Evolutionary conservation across 2,888 invertebrate species (phyloP).

Genomic region (Drosophila paramelanica): DNA sequence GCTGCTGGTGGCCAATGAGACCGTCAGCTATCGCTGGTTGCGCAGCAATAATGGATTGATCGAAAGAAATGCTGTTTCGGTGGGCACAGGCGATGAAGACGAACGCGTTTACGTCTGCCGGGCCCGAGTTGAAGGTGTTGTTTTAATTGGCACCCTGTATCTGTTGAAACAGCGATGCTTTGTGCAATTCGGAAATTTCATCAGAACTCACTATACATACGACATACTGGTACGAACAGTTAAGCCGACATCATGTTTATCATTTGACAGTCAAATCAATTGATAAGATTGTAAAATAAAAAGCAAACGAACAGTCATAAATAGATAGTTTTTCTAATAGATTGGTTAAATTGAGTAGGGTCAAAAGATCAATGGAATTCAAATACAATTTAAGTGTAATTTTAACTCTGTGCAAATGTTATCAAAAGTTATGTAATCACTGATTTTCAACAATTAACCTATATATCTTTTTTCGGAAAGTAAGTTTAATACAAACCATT

Average conservation of each 20-base stretch:
- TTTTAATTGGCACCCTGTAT: conserved; percentile 42
- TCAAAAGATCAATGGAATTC: neutral
- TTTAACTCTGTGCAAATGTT: too few relatives aligned
- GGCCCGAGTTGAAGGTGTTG: neutral
- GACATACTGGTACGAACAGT: conserved; percentile 40
- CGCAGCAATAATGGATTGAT: conserved; percentile 50
- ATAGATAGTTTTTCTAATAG: neutral
- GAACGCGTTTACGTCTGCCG: conserved; percentile 51
- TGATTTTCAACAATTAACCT: too few relatives aligned
- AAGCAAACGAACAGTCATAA: neutral
- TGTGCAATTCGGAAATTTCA: conserved; percentile 13
- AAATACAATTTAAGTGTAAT: neutral
- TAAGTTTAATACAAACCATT: neutral
- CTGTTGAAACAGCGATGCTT: conserved; percentile 14
- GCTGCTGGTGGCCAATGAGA: conserved; percentile 5
- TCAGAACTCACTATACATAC: conserved; percentile 11
- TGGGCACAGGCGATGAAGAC: conserved; percentile 39
- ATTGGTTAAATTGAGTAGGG: neutral
- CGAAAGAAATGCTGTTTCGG: conserved; percentile 41
- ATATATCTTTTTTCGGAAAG: too few relatives aligned
- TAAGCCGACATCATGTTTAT: neutral
- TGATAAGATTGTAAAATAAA: conserved; percentile 1
- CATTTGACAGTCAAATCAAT: neutral
- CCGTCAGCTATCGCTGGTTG: conserved; percentile 43
- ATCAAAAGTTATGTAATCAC: too few relatives aligned